These are phyloP conservation scores for Epicauta chinensis DNA, from an alignment of 1,140 invertebrate genomes.

Conservation along the genomic window DNA sequence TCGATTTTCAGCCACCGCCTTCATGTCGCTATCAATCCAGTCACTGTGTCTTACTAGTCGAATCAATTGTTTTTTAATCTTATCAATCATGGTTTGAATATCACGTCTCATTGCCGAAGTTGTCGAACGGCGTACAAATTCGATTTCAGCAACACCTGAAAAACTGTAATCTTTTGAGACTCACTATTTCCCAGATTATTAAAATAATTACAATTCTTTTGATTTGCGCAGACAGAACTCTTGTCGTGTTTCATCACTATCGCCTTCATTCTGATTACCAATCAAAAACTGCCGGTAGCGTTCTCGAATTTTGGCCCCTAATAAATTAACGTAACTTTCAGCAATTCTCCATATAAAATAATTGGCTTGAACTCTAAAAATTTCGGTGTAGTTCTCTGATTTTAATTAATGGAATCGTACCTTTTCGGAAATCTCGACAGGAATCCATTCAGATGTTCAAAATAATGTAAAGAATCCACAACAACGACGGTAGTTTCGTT, in stretches of 20 bases:
- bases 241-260: neutral
- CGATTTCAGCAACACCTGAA: slow-evolving; percentile 17
- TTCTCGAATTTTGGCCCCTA: neutral
- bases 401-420: neutral
- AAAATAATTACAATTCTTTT: slow-evolving; percentile 4
- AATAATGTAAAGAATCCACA: no score
- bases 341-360: slow-evolving; percentile 21
- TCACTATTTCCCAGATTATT: neutral
- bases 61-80: slow-evolving; percentile 20
- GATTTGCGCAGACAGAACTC: slow-evolving; percentile 3
- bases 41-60: slow-evolving; percentile 12
- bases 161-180: slow-evolving; percentile 8
- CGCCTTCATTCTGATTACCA: neutral
- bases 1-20: no score
- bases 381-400: neutral
- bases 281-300: slow-evolving; percentile 6
- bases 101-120: slow-evolving; percentile 9
- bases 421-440: slow-evolving; percentile 6
- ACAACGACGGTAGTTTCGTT: no score
- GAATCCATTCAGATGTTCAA: slow-evolving; percentile 10
- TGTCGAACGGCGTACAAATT: slow-evolving; percentile 22
- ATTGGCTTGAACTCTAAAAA: slow-evolving; percentile 23
- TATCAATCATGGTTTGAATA: slow-evolving; percentile 21
- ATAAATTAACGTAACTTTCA: slow-evolving; percentile 5
- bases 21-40: slow-evolving; percentile 21